Percentiles rank a stretch among this genome's conserved stretches.
Conservation (phyloP, 2,113 vertebrate genomes). For the Lynx canadensis region DNA sequence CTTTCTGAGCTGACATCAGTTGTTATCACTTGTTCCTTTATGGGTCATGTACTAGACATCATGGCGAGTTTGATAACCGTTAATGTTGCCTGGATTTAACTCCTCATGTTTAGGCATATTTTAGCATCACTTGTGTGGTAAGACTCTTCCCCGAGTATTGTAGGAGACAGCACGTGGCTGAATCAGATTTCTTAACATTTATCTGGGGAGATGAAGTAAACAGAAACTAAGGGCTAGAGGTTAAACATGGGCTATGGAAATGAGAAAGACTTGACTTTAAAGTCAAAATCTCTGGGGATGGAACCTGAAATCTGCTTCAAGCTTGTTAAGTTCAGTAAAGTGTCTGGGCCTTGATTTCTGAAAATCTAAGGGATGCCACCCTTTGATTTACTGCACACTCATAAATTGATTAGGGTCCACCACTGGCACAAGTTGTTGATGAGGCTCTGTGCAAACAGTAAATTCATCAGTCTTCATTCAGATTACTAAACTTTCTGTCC, state of each 20-base stretch:
- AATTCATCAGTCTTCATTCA: background rate
- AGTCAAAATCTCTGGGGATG: background rate
- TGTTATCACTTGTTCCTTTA: background rate
- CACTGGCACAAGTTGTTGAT: background rate
- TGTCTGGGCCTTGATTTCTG: background rate
- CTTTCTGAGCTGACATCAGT: background rate
- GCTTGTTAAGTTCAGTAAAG: background rate
- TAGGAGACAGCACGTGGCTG: background rate
- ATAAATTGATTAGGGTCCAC: background rate
- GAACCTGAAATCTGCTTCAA: background rate
- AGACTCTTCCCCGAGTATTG: background rate
- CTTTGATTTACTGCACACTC: background rate
- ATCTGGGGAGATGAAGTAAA: conserved; percentile 22
- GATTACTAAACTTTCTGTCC: background rate
- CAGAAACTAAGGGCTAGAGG: background rate
- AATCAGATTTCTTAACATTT: background rate
- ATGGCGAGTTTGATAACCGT: background rate
- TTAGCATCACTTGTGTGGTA: background rate
- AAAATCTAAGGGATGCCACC: background rate
- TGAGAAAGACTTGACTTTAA: background rate
- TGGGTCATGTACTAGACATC: background rate
- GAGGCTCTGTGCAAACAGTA: background rate
- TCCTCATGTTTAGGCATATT: background rate
- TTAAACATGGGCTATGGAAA: background rate
- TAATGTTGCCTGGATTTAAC: background rate